Base-by-base conservation (phyloP, 2,113 vertebrate species). In the Python bivittatus region DNA sequence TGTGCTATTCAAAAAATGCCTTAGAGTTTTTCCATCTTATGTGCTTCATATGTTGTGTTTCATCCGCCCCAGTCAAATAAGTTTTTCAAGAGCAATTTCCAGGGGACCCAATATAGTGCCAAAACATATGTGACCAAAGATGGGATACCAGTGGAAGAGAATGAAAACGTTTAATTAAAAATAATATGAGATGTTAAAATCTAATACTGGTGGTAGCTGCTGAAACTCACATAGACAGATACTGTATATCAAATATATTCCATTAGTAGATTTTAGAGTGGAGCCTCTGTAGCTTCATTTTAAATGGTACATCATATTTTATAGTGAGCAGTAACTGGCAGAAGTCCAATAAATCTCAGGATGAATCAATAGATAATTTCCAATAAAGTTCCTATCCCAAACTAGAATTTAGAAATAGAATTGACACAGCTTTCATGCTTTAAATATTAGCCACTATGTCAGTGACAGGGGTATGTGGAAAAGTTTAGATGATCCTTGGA, bases 61-160 rank as follows among this genome's bases (percentile, higher is more conserved):
- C 48, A 91, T 94, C 96, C 68, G 88, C 94, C 96, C 92, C 96
- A 97, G 94, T 94, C 96, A 96, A 96, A 97, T 96, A 97, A 97
- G 97, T 96, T 90, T 96, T 95, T 93, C 54, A 2, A 91, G 95
- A 94, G 94, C 97, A 97, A 97, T 97, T 97, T 97, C 96, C 20
- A 42, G 96, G 97, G 96, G 96, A 97, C 96, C 91, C 96, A 96
- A 96, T 97, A 96, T 97, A 97, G 97, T 97, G 95, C 95, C 92
- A 96, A 96, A 96, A 96, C 96, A 96, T 92, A 94, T 96, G 96
- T 53, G 2, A 0, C 95, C 90, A 13, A 68, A 72, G 0, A 88
- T 54, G 94, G 93, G 93, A 95, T 97, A 95, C 95, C 95, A 96
- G 97, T 90, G 94, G 96, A 92, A 88, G 44, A 25, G 94, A 93